A percentile compares a stretch with the other conserved stretches of the same genome.
These are phyloP conservation scores for Hippocampus abdominalis DNA, from an alignment of 2,113 vertebrate species.

Conservation along the genomic window DNA sequence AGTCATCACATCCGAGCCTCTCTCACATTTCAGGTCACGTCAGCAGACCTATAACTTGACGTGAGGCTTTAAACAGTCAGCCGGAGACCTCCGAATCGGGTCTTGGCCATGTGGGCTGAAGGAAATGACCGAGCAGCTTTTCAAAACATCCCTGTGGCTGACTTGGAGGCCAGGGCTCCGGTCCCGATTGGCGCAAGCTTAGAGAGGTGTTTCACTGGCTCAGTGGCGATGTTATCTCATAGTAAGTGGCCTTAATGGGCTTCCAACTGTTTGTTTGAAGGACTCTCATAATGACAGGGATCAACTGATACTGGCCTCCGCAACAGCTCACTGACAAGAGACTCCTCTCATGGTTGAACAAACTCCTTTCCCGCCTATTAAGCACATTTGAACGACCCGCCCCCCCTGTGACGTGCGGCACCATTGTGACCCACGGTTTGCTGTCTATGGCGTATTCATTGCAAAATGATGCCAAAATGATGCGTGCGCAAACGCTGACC, in stretches of 20 bases:
- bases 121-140: conserved; percentile 69
- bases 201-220: conserved; percentile 68
- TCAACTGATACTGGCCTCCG: conserved; percentile 66
- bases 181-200: conserved; percentile 67
- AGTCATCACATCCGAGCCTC: conserved; percentile 31
- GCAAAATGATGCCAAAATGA: conserved; percentile 13
- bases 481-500: conserved; percentile 48
- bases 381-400: not conserved
- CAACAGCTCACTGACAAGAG: conserved; percentile 30
- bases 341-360: conserved; percentile 55
- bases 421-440: not conserved
- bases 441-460: not conserved
- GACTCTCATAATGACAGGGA: conserved; percentile 72
- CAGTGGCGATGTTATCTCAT: conserved; percentile 73
- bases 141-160: conserved; percentile 66
- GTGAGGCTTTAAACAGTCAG: conserved; percentile 21
- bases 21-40: conserved; percentile 13
- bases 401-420: not conserved
- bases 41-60: conserved; percentile 16
- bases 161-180: conserved; percentile 54
- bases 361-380: conserved; percentile 11
- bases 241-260: conserved; percentile 74
- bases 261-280: conserved; percentile 76
- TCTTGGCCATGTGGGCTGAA: conserved; percentile 50
- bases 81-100: conserved; percentile 39